Percentiles rank a stretch among this genome's conserved stretches.
Conservation (phyloP, 2,113 vertebrate genomes). For the Dicentrarchus labrax region DNA sequence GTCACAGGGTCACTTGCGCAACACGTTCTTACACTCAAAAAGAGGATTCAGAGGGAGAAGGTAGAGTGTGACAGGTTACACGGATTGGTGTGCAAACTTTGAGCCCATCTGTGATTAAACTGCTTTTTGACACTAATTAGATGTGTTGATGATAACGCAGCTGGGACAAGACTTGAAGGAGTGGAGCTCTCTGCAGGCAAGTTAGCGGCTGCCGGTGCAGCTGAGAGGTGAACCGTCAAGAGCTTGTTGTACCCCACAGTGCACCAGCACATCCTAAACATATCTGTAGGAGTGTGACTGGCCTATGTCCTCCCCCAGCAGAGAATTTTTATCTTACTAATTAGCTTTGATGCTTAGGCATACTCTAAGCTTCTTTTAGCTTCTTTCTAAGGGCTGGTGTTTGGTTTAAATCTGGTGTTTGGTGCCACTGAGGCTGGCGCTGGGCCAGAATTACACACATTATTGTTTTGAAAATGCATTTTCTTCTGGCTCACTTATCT, state of each 20-base stretch:
- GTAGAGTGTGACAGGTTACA: slow-evolving; percentile 19
- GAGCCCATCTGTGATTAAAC: slow-evolving; percentile 61
- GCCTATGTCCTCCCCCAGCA: slow-evolving; percentile 17
- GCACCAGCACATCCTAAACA: slow-evolving; percentile 1
- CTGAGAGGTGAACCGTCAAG: slow-evolving; percentile 25
- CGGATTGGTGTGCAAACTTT: slow-evolving; percentile 36
- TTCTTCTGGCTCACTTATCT: slow-evolving; percentile 42
- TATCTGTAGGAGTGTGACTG: slow-evolving; percentile 22
- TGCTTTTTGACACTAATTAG: slow-evolving; percentile 67
- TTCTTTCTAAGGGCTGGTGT: slow-evolving; percentile 17
- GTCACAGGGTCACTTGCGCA: slow-evolving; percentile 56
- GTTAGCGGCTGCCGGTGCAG: slow-evolving; percentile 30
- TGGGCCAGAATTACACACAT: slow-evolving; percentile 18
- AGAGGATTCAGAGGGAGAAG: background rate
- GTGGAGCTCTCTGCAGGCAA: background rate
- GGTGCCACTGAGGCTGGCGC: slow-evolving; percentile 24
- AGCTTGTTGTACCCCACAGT: slow-evolving; percentile 6
- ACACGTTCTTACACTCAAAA: slow-evolving; percentile 16
- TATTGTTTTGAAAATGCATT: slow-evolving; percentile 49
- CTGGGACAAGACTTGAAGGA: slow-evolving; percentile 46
- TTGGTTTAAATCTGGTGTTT: slow-evolving; percentile 11
- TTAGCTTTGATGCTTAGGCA: slow-evolving; percentile 46
- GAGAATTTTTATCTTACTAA: slow-evolving; percentile 39
- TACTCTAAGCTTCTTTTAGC: background rate
- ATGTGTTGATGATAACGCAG: slow-evolving; percentile 46